These are phyloP conservation scores for Synergus itoensis DNA, from an alignment of 2,888 invertebrate species.

Conservation along the genomic window DNA sequence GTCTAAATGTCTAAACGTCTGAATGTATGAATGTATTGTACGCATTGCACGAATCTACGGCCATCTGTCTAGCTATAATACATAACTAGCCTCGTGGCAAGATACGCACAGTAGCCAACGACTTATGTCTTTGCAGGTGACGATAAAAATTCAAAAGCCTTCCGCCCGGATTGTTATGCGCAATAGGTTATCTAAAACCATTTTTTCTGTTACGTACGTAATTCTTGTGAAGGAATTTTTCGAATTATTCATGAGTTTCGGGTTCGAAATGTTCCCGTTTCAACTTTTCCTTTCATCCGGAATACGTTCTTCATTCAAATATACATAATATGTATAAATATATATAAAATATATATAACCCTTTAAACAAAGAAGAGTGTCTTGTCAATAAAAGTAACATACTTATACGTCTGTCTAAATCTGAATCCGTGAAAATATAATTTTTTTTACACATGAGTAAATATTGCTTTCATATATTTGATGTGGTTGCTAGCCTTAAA, in stretches of 20 bases:
- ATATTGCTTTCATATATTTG: no score
- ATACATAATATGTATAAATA: no score
- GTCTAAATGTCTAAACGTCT: conserved; percentile 28
- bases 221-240: not conserved
- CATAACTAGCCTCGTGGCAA: not conserved
- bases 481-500: no score
- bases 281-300: not conserved
- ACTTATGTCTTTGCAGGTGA: not conserved
- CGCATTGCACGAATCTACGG: not conserved
- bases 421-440: no score
- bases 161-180: not conserved
- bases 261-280: not conserved
- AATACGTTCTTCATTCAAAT: not conserved
- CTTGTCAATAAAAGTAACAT: no score
- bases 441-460: no score
- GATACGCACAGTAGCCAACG: not conserved
- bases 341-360: no score
- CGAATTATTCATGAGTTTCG: not conserved
- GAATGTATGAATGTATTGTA: not conserved
- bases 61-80: not conserved
- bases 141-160: not conserved
- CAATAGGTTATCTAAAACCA: not conserved
- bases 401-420: no score
- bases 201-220: not conserved
- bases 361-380: no score